Evolutionary conservation across 2,888 invertebrate genomes (phyloP), one percentile per base, ranked within the genome.

Genomic region (Gonocerus acuteangulatus): DNA sequence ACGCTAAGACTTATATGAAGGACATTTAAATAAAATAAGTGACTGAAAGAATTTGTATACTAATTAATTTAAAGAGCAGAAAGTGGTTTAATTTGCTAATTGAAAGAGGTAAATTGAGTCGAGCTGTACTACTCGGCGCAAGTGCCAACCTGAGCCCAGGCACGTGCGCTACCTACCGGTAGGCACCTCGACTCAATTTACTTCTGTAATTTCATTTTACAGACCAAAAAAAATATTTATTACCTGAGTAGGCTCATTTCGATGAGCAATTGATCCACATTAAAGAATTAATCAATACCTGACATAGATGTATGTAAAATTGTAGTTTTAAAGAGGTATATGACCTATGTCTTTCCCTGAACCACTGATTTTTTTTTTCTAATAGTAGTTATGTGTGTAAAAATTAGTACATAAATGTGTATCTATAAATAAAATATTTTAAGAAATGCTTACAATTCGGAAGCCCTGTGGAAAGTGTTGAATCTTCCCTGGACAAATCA

Each of bases 101-200:
- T 4, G 3, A 39, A 9, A n/a, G 3, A 13, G 39, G 21, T 21
- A 42, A 54, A 39, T 42, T 19, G 18, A 16, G 1, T 6, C 16
- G 21, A 19, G 23, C 19, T 15, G 36, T 15, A 15, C 39, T 15
- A 23, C 7, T 9, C 7, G n/a, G 23, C 23, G 54, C 39, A 39
- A 22, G 42, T 54, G 42, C 54, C 54, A 39, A n/a, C 22, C 54
- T 54, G 54, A 54, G 54, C 42, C 54, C 42, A 9, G 54, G 42
- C 23, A 54, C 23, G 11, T 4, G 13, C 39, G 39, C 39, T 27
- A 9, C 9, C 39, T 39, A 3, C 4, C 4, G 3, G 39, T 11
- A n/a, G 39, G 9, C 4, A n/a, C 9, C 13, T 39, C 9, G 13
- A n/a, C n/a, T 9, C n/a, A 39, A 39, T 39, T 32, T 32, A 32